Percentiles rank a stretch among this genome's conserved stretches.
Conservation (phyloP, 1,140 invertebrate species). For the Drosophila nebulosa region DNA sequence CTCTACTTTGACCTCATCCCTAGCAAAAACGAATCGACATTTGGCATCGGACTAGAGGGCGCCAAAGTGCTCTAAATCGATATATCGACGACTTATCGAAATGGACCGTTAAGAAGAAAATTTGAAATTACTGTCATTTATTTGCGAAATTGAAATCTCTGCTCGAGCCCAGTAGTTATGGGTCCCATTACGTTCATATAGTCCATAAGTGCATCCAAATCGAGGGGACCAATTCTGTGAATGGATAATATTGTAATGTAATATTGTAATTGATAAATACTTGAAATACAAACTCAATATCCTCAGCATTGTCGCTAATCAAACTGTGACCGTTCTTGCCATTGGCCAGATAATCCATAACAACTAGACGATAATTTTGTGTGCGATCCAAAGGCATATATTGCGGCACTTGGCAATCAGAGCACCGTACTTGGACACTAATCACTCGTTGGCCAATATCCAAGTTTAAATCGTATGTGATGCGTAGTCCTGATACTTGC, state of each 20-base stretch:
- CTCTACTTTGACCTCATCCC: too few relatives aligned
- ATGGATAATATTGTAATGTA: neutral
- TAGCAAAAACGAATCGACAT: too few relatives aligned
- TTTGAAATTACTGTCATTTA: neutral
- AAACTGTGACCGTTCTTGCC: constrained; percentile 86
- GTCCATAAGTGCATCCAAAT: constrained; percentile 66
- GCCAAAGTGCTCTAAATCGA: too few relatives aligned
- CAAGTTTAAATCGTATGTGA: constrained; percentile 81
- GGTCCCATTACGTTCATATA: constrained; percentile 75
- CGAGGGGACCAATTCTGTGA: constrained; percentile 45
- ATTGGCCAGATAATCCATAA: constrained; percentile 84
- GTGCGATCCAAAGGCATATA: constrained; percentile 82
- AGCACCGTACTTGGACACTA: constrained; percentile 84
- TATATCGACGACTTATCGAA: too few relatives aligned
- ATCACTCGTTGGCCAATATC: constrained; percentile 83
- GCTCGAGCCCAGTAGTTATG: constrained; percentile 45
- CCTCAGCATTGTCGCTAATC: constrained; percentile 55
- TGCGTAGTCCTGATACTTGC: constrained; percentile 83
- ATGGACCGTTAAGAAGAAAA: too few relatives aligned
- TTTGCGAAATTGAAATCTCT: constrained; percentile 41
- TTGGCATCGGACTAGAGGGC: too few relatives aligned
- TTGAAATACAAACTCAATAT: constrained; percentile 48
- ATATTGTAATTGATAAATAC: neutral
- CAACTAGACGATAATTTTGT: constrained; percentile 84
- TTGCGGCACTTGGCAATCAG: constrained; percentile 84